These are phyloP conservation scores for Dreissena polymorpha DNA, from an alignment of 1,140 invertebrate species.

Conservation along the genomic window DNA sequence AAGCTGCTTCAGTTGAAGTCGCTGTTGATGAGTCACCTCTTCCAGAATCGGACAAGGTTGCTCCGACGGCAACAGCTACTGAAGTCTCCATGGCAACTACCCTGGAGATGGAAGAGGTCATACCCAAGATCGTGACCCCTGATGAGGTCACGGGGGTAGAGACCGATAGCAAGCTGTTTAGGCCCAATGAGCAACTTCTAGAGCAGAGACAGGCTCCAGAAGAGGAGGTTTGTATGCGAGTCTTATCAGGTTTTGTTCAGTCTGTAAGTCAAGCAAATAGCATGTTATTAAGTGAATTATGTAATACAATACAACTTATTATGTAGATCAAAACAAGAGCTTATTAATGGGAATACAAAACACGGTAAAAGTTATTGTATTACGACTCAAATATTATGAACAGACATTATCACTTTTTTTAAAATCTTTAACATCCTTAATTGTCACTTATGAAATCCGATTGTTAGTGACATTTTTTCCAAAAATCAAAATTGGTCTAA, in stretches of 20 bases:
- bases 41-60: constrained; percentile 67
- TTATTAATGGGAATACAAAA: too few species aligned
- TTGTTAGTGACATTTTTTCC: too few species aligned
- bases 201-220: constrained; percentile 59
- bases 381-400: too few species aligned
- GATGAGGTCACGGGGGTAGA: constrained; percentile 42
- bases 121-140: constrained; percentile 62
- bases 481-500: too few species aligned
- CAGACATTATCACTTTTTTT: too few species aligned
- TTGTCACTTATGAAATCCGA: too few species aligned
- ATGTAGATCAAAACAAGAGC: too few species aligned
- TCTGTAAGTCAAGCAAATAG: neutral
- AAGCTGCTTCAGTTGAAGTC: constrained; percentile 67
- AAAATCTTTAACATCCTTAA: too few species aligned
- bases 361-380: too few species aligned
- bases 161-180: constrained; percentile 59
- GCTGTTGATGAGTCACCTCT: constrained; percentile 63
- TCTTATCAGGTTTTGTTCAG: neutral
- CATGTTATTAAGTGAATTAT: neutral
- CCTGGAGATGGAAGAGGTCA: constrained; percentile 64
- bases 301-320: too few species aligned
- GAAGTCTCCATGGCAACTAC: constrained; percentile 68
- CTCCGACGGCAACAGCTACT: constrained; percentile 64
- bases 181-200: constrained; percentile 65
- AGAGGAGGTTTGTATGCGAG: constrained; percentile 44